Evolutionary conservation across 2,888 invertebrate species (phyloP).

Genomic region (Tethea ocularis): DNA sequence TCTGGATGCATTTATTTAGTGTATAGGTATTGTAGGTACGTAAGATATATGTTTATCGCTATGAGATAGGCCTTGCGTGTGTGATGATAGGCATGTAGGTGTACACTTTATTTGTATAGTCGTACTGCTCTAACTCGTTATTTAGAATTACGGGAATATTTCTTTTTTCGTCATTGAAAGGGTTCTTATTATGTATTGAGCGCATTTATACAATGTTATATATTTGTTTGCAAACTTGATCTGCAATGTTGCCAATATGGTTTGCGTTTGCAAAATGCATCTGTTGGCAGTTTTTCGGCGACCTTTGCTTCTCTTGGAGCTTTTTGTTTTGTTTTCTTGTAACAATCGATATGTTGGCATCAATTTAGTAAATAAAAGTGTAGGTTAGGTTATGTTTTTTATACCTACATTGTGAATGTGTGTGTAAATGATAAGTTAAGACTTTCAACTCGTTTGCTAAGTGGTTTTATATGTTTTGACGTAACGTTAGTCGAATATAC

Average conservation of each 20-base stretch:
- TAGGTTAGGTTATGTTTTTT: conserved; percentile 37
- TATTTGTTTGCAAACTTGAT: conserved; percentile 59
- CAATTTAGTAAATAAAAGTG: conserved; percentile 36
- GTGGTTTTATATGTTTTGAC: neutral
- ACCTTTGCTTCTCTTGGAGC: conserved; percentile 47
- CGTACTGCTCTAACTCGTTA: conserved; percentile 46
- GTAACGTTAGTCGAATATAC: neutral
- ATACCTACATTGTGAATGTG: conserved; percentile 39
- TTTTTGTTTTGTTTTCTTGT: conserved; percentile 40
- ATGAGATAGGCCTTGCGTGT: conserved; percentile 39
- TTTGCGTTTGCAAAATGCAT: conserved; percentile 50
- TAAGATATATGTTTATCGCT: conserved; percentile 34
- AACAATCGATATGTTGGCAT: conserved; percentile 53
- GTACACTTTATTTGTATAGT: conserved; percentile 44
- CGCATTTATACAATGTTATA: conserved; percentile 27
- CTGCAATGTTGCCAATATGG: conserved; percentile 53
- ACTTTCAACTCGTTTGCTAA: neutral
- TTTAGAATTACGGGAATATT: conserved; percentile 21
- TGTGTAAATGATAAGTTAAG: conserved; percentile 1
- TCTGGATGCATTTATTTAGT: conserved; percentile 30
- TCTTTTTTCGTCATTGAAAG: conserved; percentile 27
- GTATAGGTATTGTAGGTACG: conserved; percentile 25
- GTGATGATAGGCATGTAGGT: conserved; percentile 36
- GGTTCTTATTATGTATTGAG: conserved; percentile 45
- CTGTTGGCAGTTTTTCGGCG: conserved; percentile 52